Evolutionary conservation across 2,113 vertebrate species (phyloP), one percentile per base, ranked within the genome.

Genomic region (Cyanoderma ruficeps): DNA sequence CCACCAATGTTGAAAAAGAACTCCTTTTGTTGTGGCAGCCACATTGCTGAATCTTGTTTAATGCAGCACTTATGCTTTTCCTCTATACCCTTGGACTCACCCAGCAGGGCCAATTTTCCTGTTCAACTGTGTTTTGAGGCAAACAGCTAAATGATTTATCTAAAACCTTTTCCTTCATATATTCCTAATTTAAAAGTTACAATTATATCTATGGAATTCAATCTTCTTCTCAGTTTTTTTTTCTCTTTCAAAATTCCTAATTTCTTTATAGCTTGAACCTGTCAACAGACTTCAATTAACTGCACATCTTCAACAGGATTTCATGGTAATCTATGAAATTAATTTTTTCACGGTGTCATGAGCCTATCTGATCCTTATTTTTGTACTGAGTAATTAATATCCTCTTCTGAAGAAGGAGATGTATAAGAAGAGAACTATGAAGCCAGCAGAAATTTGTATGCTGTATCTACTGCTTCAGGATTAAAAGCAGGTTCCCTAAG

Each of bases 241-340:
- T 55, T 33, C 18, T 67, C 42, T 78, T 84, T 78, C 42, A 87
- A 55, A 89, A 75, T 55, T 74, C 21, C 23, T 71, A 7, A 55
- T 59, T 93, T 81, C 60, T 44, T 81, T 70, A 39, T 59, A 84
- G 13, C 16, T 81, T 89, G 15, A 93, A 75, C 30, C 10, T 78
- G 39, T 56, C 52, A 82, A 78, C 23, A 89, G 44, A 83, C 30
- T 93, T 95, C 87, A 87, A 84, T 96, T 87, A 94, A 78, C 39
- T 94, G 89, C 37, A 80, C 14, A 85, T 90, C 59, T 95, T 95
- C 67, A 82, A 50, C 41, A 65, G 46, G 46, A 68, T 94, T 96
- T 80, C 46, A 74, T 57, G 27, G 20, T 28, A 76, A 57, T 83
- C 63, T 83, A 53, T 47, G 11, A 83, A 90, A 93, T 94, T 72